Conservation (phyloP, 2,888 invertebrate species). For the Zootermopsis nevadensis region DNA sequence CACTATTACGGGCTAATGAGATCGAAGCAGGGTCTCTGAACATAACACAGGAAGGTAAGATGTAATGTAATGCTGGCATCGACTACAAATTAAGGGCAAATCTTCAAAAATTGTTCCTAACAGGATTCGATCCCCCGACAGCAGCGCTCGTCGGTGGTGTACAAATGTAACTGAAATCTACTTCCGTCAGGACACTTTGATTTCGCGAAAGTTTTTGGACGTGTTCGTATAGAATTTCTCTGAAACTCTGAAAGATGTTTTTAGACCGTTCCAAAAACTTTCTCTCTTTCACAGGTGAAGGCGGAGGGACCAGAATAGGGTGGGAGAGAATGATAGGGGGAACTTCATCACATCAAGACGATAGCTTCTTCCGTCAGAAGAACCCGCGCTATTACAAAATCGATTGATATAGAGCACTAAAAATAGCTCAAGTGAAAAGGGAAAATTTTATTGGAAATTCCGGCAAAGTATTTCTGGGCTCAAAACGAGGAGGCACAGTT, state of each 20-base stretch:
- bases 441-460: not conserved
- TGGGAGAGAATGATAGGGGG: not conserved
- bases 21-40: too few species aligned
- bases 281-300: not conserved
- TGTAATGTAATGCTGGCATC: too few species aligned
- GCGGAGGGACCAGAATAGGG: not conserved
- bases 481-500: too few species aligned
- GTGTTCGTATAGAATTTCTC: not conserved
- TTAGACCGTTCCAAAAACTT: not conserved
- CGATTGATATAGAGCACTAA: not conserved
- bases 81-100: too few species aligned
- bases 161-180: too few species aligned
- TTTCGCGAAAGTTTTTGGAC: not conserved
- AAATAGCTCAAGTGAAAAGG: not conserved
- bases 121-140: too few species aligned
- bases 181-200: not conserved
- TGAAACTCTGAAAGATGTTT: not conserved
- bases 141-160: too few species aligned
- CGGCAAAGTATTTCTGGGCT: not conserved
- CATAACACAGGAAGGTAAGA: too few species aligned
- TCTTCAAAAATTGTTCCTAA: too few species aligned
- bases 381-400: not conserved
- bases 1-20: too few species aligned
- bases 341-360: not conserved
- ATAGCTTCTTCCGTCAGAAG: not conserved